Conservation (phyloP, 2,888 invertebrate species). For the Melolontha melolontha region DNA sequence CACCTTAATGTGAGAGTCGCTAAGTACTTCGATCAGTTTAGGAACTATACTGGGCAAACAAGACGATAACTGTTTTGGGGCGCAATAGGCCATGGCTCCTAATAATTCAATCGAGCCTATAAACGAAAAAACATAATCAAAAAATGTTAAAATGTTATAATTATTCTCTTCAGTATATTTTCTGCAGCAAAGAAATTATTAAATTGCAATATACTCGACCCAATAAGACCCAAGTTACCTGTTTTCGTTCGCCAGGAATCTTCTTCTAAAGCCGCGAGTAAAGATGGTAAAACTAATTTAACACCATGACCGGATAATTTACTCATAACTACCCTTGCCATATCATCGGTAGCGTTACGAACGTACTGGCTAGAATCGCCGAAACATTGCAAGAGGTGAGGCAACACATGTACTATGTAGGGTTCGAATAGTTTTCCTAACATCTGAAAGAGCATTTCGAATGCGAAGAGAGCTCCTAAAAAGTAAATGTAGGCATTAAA, state of each 20-base stretch:
- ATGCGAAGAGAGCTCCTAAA: conserved; percentile 91
- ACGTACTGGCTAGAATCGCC: conserved; percentile 97
- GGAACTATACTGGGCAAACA: conserved; percentile 99
- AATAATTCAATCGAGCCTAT: conserved; percentile 92
- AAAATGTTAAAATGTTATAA: conserved; percentile 16
- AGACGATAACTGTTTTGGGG: conserved; percentile 97
- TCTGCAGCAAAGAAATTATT: not conserved
- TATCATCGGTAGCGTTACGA: conserved; percentile 95
- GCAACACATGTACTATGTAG: conserved; percentile 97
- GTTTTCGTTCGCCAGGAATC: conserved; percentile 99
- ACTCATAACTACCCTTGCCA: conserved; percentile 95
- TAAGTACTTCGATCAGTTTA: conserved; percentile 94
- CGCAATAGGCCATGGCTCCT: conserved; percentile 99
- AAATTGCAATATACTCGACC: too few species aligned
- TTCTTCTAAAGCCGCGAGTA: conserved; percentile 93
- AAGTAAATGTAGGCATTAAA: not conserved
- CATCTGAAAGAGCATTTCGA: conserved; percentile 96
- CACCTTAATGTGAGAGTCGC: conserved; percentile 97
- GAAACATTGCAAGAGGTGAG: conserved; percentile 93
- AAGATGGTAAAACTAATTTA: conserved; percentile 93
- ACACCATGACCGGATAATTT: conserved; percentile 97
- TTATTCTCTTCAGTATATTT: too few species aligned
- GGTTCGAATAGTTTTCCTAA: conserved; percentile 98
- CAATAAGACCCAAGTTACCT: conserved; percentile 65
- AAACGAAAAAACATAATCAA: conserved; percentile 47